phyloP scores from a whole-genome alignment of 2,797 vertebrate species.

The Platalea minor region DNA sequence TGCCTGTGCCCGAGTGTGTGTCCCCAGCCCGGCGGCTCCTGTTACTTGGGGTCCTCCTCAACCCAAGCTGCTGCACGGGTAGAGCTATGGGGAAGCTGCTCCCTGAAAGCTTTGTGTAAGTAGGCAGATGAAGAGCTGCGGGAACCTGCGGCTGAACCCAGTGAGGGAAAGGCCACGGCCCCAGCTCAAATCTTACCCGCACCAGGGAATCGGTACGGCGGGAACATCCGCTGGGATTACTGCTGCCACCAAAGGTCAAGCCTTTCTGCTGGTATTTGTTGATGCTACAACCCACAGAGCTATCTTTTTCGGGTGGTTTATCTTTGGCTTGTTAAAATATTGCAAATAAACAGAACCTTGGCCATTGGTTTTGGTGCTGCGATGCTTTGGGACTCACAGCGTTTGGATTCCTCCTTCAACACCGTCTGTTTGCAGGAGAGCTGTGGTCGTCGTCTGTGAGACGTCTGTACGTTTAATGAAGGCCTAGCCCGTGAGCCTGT shows the following conservation, averaged over 20 bases:
- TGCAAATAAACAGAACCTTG: not conserved
- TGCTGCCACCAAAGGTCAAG: not conserved
- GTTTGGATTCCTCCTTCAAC: not conserved
- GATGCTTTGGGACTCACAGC: not conserved
- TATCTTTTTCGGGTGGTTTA: not conserved
- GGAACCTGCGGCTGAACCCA: not conserved
- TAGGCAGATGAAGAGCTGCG: not conserved
- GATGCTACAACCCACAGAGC: not conserved
- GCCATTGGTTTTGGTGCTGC: not conserved
- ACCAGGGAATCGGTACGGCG: fast-evolving
- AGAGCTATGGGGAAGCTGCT: not conserved
- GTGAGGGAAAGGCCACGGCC: not conserved
- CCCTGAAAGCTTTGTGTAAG: not conserved
- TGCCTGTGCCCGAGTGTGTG: fast-evolving
- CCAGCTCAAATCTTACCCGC: not conserved
- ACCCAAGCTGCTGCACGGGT: fast-evolving
- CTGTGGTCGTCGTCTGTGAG: not conserved
- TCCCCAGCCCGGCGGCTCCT: not conserved
- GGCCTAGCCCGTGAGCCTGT: not conserved
- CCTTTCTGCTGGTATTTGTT: not conserved
- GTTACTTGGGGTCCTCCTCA: not conserved
- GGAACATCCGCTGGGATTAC: not conserved
- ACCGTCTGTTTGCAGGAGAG: not conserved
- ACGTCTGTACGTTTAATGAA: not conserved
- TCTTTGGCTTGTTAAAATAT: not conserved